A percentile compares a stretch with the other conserved stretches of the same genome.
These are phyloP conservation scores for Pseudocheirus occidentalis DNA, from an alignment of 2,797 vertebrate genomes.

Conservation along the genomic window DNA sequence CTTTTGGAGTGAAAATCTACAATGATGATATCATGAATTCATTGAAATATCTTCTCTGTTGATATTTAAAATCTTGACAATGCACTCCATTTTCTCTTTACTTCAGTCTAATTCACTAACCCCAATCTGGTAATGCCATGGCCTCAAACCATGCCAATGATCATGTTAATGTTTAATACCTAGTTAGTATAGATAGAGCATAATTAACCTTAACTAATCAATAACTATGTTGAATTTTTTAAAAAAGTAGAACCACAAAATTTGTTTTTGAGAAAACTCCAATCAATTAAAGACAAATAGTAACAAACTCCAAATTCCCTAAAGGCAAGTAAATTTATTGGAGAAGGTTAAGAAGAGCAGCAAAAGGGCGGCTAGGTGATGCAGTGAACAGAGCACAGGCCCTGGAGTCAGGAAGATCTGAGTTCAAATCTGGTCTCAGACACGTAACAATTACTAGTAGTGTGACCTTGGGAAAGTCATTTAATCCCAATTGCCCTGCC, in stretches of 20 bases:
- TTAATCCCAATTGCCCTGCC: too few species aligned
- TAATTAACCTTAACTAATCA: constrained; percentile 21
- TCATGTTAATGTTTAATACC: constrained; percentile 12
- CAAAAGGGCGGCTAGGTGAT: too few species aligned
- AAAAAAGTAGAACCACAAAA: neutral
- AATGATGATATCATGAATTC: neutral
- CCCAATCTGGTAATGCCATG: neutral
- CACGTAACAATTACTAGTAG: too few species aligned
- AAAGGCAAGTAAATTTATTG: constrained; percentile 22
- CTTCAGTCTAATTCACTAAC: neutral
- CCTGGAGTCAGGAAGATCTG: too few species aligned
- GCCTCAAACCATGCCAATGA: neutral
- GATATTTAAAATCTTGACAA: constrained; percentile 25
- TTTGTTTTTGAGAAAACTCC: constrained; percentile 27
- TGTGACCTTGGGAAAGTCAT: too few species aligned
- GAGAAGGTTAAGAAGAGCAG: constrained; percentile 54
- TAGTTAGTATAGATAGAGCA: neutral
- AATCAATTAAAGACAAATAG: constrained; percentile 56
- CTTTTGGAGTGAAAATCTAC: neutral
- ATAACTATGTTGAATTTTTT: neutral
- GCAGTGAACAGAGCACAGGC: too few species aligned
- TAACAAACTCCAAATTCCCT: constrained; percentile 40
- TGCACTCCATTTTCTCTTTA: neutral
- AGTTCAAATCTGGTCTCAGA: too few species aligned
- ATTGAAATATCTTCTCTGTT: neutral